Evolutionary conservation across 2,113 vertebrate species (phyloP).

Genomic region (Oenanthe oenanthe): DNA sequence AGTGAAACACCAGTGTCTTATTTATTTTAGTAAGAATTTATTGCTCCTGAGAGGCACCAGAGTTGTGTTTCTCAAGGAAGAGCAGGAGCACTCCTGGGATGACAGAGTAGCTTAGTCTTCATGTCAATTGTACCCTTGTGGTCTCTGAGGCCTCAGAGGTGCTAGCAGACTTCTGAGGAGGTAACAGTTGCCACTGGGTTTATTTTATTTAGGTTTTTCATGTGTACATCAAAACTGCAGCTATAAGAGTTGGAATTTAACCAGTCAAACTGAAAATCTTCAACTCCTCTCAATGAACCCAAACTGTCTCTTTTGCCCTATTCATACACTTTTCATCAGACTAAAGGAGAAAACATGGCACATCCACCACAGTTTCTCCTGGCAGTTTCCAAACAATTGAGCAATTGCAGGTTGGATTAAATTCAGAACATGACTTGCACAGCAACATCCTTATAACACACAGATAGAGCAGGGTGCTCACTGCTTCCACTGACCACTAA

Average conservation of each 20-base stretch:
- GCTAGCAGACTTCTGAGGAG: neutral
- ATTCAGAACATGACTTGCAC: neutral
- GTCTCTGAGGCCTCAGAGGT: neutral
- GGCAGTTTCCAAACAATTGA: neutral
- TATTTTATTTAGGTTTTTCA: neutral
- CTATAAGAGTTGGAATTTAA: neutral
- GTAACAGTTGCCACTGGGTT: neutral
- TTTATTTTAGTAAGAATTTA: slow-evolving; percentile 9
- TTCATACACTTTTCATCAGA: neutral
- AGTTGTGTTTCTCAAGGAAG: neutral
- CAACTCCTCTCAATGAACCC: neutral
- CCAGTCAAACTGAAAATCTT: neutral
- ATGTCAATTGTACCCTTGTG: neutral
- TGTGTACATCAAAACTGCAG: neutral
- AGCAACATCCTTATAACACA: neutral
- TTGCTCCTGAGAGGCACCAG: neutral
- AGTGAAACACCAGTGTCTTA: neutral
- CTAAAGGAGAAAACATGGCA: neutral
- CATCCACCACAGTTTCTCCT: neutral
- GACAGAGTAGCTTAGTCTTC: neutral
- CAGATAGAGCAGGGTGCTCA: neutral
- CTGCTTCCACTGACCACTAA: neutral
- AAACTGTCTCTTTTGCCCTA: neutral
- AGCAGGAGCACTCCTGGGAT: neutral
- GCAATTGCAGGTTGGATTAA: neutral